Conservation (phyloP, 2,888 invertebrate species). For the Tanaodytes sp. region DNA sequence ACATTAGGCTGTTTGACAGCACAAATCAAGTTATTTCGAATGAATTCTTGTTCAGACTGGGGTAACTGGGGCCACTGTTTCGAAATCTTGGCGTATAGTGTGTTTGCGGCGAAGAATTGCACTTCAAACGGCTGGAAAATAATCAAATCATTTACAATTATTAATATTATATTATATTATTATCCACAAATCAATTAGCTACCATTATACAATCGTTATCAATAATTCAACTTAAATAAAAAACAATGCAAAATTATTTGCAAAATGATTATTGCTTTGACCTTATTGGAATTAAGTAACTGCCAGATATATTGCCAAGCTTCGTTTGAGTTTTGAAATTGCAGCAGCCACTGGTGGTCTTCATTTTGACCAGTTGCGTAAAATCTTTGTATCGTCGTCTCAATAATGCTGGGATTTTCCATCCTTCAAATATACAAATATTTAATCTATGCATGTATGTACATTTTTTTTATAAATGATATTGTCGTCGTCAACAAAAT, state of each 20-base stretch:
- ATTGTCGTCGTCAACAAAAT: too few species aligned
- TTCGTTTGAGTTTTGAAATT: slow-evolving; percentile 87
- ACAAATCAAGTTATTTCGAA: slow-evolving; percentile 85
- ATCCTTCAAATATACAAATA: slow-evolving; percentile 61
- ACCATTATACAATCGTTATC: too few species aligned
- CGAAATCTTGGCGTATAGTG: slow-evolving; percentile 89
- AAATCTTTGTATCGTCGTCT: slow-evolving; percentile 74
- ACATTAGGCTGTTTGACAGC: slow-evolving; percentile 84
- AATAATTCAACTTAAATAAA: too few species aligned
- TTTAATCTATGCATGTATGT: too few species aligned
- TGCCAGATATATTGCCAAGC: slow-evolving; percentile 97
- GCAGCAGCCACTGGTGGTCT: slow-evolving; percentile 89
- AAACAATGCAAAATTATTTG: too few species aligned
- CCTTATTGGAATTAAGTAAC: slow-evolving; percentile 86
- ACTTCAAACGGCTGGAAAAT: slow-evolving; percentile 85
- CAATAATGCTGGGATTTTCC: slow-evolving; percentile 71
- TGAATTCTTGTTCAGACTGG: slow-evolving; percentile 81
- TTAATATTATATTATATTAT: slow-evolving; percentile 2
- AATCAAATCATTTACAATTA: too few species aligned
- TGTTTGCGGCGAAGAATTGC: slow-evolving; percentile 94
- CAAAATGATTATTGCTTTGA: too few species aligned
- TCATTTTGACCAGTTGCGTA: slow-evolving; percentile 81
- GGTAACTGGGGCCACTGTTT: slow-evolving; percentile 92
- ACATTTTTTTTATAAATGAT: too few species aligned
- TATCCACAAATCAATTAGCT: too few species aligned